Evolutionary conservation across 2,113 vertebrate genomes (phyloP).

Genomic region (Notothenia rossii): DNA sequence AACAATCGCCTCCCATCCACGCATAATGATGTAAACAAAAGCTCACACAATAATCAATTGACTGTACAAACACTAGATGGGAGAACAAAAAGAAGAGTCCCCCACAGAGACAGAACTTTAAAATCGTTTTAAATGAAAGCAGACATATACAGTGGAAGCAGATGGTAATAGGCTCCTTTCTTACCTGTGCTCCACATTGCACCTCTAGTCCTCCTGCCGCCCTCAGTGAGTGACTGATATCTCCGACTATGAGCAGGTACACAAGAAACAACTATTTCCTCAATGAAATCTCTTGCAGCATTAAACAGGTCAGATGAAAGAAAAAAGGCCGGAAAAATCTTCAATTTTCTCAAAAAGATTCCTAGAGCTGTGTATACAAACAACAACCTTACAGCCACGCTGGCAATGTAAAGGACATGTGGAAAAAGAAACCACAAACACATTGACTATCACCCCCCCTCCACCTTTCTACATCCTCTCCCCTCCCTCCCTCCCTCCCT

Average conservation of each 20-base stretch:
- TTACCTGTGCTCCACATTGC: conserved; percentile 86
- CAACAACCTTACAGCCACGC: conserved; percentile 25
- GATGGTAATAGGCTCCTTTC: conserved; percentile 20
- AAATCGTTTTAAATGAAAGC: background rate
- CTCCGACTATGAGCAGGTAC: conserved; percentile 22
- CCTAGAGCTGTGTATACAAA: conserved; percentile 27
- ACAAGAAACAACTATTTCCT: conserved; percentile 41
- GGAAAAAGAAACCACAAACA: conserved; percentile 47
- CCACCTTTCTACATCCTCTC: conserved; percentile 46
- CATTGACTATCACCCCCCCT: conserved; percentile 57
- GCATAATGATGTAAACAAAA: background rate
- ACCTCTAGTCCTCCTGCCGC: conserved; percentile 39
- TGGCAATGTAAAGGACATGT: conserved; percentile 56
- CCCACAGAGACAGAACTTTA: background rate
- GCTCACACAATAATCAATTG: background rate
- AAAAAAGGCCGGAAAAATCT: conserved; percentile 11
- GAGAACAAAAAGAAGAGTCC: background rate
- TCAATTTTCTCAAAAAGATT: conserved; percentile 40
- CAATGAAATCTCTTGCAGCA: conserved; percentile 52
- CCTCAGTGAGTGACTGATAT: conserved; percentile 47
- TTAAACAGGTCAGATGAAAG: conserved; percentile 37
- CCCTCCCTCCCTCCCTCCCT: conserved; percentile 49
- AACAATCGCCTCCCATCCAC: too few relatives aligned
- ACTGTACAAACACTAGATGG: background rate
- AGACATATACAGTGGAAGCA: background rate